These are phyloP conservation scores for Sycophila sp. DNA, from an alignment of 1,140 invertebrate species.

Conservation along the genomic window DNA sequence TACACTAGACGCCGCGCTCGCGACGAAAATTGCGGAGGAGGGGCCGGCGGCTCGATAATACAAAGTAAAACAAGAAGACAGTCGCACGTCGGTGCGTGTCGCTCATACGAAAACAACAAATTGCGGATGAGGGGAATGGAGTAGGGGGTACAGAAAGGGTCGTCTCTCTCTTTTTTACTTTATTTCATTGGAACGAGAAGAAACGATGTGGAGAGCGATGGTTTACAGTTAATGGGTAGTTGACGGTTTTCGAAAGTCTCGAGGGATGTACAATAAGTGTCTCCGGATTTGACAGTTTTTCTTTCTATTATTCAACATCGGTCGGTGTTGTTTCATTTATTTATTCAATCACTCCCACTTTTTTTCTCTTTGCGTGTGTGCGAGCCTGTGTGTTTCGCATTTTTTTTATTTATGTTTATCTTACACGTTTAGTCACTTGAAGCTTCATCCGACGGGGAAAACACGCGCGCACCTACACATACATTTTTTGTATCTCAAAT, in stretches of 20 bases:
- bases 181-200: no score
- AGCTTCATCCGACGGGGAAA: background rate
- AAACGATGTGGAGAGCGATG: background rate
- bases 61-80: background rate
- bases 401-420: background rate
- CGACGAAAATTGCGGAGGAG: no score
- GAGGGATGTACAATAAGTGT: slow-evolving; percentile 10
- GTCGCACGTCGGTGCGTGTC: background rate
- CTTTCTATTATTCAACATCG: background rate
- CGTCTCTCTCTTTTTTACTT: no score
- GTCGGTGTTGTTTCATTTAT: background rate
- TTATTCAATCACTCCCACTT: background rate
- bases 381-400: background rate
- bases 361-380: background rate
- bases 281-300: background rate
- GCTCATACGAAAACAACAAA: slow-evolving; percentile 32
- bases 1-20: slow-evolving; percentile 11
- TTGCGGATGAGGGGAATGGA: no score
- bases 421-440: background rate
- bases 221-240: slow-evolving; percentile 8
- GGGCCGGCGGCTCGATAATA: slow-evolving; percentile 19
- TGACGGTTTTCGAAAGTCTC: background rate
- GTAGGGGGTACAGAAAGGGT: background rate
- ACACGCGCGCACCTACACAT: background rate
- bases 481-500: background rate